A percentile compares a stretch with the other conserved stretches of the same genome.
Conservation (phyloP, 2,888 invertebrate genomes). For the Hypsopygia costalis region DNA sequence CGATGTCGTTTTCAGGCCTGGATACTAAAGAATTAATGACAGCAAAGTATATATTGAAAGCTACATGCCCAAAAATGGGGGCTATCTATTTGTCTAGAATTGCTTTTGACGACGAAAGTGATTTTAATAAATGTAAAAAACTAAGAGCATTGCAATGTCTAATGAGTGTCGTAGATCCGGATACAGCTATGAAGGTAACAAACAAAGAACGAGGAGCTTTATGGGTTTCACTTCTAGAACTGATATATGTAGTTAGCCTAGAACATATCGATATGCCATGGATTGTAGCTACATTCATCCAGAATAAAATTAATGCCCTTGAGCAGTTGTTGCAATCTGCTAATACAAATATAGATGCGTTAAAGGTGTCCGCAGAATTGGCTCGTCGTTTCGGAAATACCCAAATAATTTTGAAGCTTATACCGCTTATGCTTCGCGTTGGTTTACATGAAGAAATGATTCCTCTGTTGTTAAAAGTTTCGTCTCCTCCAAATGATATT, state of each 20-base stretch:
- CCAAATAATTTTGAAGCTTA: constrained; percentile 44
- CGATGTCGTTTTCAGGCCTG: constrained; percentile 40
- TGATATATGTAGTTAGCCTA: constrained; percentile 59
- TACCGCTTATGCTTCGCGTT: constrained; percentile 50
- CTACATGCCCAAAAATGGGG: constrained; percentile 74
- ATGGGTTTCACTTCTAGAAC: constrained; percentile 64
- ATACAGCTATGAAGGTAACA: constrained; percentile 68
- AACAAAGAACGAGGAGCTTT: constrained; percentile 59
- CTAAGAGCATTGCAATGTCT: constrained; percentile 71
- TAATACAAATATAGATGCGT: constrained; percentile 49
- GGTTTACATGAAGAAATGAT: constrained; percentile 60
- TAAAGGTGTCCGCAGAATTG: constrained; percentile 58
- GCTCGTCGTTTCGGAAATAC: constrained; percentile 50
- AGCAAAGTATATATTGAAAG: constrained; percentile 73
- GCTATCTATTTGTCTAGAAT: constrained; percentile 73
- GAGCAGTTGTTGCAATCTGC: constrained; percentile 57
- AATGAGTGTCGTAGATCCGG: constrained; percentile 68
- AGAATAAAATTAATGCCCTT: constrained; percentile 61
- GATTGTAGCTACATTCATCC: constrained; percentile 61
- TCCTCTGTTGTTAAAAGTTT: constrained; percentile 56
- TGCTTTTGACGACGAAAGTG: constrained; percentile 69
- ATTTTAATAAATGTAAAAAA: constrained; percentile 68
- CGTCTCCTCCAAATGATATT: constrained; percentile 49
- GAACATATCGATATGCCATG: constrained; percentile 72
- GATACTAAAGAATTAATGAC: constrained; percentile 59